Percentiles rank a stretch among this genome's conserved stretches.
Conservation (phyloP, 2,113 vertebrate species). For the Boleophthalmus pectinirostris region DNA sequence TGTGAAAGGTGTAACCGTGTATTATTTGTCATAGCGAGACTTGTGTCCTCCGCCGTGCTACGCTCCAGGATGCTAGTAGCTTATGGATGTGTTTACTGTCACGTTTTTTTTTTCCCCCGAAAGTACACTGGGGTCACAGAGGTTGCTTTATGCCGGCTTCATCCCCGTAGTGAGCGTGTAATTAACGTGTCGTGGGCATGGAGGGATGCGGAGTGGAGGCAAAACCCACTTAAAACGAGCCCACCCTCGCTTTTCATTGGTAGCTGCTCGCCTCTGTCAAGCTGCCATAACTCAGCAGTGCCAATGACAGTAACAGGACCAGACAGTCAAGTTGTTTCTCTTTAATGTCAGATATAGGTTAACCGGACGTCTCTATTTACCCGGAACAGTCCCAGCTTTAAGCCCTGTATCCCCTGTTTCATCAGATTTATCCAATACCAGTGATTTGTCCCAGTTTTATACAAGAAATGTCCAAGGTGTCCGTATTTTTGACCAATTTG, state of each 20-base stretch:
- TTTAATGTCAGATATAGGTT: too few species aligned
- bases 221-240: slow-evolving; percentile 28
- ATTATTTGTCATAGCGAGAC: background rate
- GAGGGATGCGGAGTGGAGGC: slow-evolving; percentile 22
- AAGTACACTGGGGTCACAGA: background rate
- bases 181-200: slow-evolving; percentile 17
- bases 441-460: too few species aligned
- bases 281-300: background rate
- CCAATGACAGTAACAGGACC: background rate
- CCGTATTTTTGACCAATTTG: too few species aligned
- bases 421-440: too few species aligned
- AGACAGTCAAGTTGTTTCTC: too few species aligned
- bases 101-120: background rate
- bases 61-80: background rate
- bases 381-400: too few species aligned
- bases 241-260: slow-evolving; percentile 34
- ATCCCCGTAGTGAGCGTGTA: background rate
- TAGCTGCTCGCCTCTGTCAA: slow-evolving; percentile 14
- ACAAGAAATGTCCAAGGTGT: too few species aligned
- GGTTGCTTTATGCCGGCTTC: slow-evolving; percentile 24
- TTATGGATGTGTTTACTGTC: background rate
- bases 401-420: too few species aligned
- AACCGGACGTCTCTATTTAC: too few species aligned
- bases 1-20: background rate
- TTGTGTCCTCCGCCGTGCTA: background rate